A percentile compares a stretch with the other conserved stretches of the same genome.
phyloP scores from a whole-genome alignment of 2,113 vertebrate species.

The Propithecus coquereli region DNA sequence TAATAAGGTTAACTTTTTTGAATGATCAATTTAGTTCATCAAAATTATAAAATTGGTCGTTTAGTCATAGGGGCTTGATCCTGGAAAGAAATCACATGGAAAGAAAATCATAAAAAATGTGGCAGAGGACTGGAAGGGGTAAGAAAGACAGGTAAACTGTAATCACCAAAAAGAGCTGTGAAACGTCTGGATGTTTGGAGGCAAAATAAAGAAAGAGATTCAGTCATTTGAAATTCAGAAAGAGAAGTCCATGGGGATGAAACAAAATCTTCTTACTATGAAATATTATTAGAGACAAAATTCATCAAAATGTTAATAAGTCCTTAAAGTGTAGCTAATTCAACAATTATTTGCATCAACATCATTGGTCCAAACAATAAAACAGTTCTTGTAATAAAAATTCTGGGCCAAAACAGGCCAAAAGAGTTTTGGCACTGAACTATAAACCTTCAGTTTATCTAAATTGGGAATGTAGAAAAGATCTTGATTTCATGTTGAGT shows the following conservation, averaged over 20 bases:
- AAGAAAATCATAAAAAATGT: background rate
- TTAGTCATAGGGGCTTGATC: background rate
- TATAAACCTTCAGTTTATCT: background rate
- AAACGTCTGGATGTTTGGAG: background rate
- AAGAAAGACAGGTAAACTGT: background rate
- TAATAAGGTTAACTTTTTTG: background rate
- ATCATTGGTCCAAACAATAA: background rate
- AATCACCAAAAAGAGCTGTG: background rate
- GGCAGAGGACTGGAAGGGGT: accelerated
- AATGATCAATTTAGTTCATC: background rate
- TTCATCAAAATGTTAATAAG: background rate
- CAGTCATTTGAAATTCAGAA: background rate
- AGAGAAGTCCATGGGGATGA: background rate
- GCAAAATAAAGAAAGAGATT: background rate
- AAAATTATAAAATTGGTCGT: background rate
- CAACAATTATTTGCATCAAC: background rate
- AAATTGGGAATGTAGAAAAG: background rate
- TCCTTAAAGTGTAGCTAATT: background rate
- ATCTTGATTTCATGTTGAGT: background rate
- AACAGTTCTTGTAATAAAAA: background rate
- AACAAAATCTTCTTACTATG: background rate
- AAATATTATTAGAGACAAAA: background rate
- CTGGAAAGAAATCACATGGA: background rate
- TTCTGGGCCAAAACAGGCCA: background rate
- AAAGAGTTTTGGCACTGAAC: background rate